Evolutionary conservation across 2,888 invertebrate genomes (phyloP), one percentile per base, ranked within the genome.

Genomic region (Dryocosmus kuriphilus): DNA sequence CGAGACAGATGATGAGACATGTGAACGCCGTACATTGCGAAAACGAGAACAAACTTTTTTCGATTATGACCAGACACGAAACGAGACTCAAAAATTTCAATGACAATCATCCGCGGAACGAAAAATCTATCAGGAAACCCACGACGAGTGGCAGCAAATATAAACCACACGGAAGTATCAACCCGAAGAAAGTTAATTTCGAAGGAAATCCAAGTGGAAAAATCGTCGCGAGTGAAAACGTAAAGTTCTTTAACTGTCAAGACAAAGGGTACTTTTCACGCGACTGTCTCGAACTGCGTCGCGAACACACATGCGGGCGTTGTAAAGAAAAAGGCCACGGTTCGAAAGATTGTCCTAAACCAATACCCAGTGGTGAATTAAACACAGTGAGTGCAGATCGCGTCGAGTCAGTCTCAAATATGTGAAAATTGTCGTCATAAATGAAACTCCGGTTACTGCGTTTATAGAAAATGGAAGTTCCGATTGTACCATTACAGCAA

Each of bases 1-100:
- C 77, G 19, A 55, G 75, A 74, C 73, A 81, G 19, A 35, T 80
- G 27, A 76, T 77, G 1, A 75, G 76, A 38, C 78, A 78, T 61
- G 77, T 75, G 16, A 38, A 27, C n/a, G 32, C 76, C 19, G 30
- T 46, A 24, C 2, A 38, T 27, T 46, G 57, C 24, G 32, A 63
- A 7, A 62, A 76, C 24, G 74, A 79, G 14, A 74, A 76, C 19
- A 61, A 55, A 1, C 46, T 79, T 51, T 76, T 76, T 11, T 57
- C 57, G 9, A 75, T 73, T 41, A 22, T 76, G 27, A 73, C 22
- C n/a, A 73, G 0, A 76, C 61, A 30, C 1, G 11, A 27, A 9
- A 46, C 7, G 60, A 77, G 19, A 60, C 67, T 67, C 38, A 61
- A 76, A 11, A n/a, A 61, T 19, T 71, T 71, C 24, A 16, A 32